Evolutionary conservation across 1,140 invertebrate species (phyloP).

Genomic region (Euwallacea similis): DNA sequence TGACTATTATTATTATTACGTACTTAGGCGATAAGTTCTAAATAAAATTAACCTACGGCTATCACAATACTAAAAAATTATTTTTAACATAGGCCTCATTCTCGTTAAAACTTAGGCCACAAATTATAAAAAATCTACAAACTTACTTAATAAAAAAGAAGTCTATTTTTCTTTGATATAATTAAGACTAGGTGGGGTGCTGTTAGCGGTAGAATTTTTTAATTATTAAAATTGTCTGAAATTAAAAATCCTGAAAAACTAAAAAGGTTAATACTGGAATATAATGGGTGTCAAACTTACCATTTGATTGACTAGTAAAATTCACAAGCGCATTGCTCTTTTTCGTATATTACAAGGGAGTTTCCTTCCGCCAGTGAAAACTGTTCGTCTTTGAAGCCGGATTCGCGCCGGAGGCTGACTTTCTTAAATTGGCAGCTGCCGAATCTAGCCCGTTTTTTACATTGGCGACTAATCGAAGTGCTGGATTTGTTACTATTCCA

Average conservation of each 20-base stretch:
- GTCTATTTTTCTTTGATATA: constrained; percentile 47
- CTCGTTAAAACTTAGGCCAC: constrained; percentile 33
- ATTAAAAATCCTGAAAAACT: constrained; percentile 22
- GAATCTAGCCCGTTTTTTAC: constrained; percentile 72
- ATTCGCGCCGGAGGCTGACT: constrained; percentile 56
- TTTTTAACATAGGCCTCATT: not conserved
- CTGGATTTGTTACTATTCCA: constrained; percentile 90
- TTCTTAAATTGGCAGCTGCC: constrained; percentile 57
- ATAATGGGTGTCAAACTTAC: constrained; percentile 31
- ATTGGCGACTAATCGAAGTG: constrained; percentile 70
- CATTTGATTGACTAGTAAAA: constrained; percentile 51
- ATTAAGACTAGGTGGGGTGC: constrained; percentile 47
- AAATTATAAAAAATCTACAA: constrained; percentile 1
- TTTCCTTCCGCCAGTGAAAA: constrained; percentile 75
- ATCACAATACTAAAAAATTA: constrained; percentile 40
- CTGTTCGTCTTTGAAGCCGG: constrained; percentile 64
- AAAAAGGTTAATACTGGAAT: not conserved
- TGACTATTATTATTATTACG: too few species aligned
- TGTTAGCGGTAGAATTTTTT: constrained; percentile 42
- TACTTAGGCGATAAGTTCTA: constrained; percentile 11
- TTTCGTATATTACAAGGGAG: constrained; percentile 57
- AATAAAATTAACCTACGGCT: constrained; percentile 29
- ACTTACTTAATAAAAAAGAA: constrained; percentile 16
- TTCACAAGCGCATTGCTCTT: constrained; percentile 31
- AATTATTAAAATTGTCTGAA: constrained; percentile 33